These are phyloP conservation scores for Limonius californicus DNA, from an alignment of 1,140 invertebrate genomes.

Conservation along the genomic window DNA sequence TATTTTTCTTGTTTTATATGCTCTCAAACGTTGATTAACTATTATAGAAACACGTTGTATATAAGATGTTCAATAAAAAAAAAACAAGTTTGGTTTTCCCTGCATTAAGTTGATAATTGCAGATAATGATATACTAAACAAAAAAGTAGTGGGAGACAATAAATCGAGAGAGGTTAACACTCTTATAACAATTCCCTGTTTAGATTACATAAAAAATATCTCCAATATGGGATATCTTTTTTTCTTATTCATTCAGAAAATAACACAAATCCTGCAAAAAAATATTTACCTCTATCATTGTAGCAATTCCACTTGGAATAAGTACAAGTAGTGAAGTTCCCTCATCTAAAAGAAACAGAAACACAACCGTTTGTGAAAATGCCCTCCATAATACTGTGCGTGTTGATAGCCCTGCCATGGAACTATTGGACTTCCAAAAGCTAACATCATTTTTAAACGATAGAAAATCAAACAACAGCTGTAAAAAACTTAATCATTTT, in stretches of 20 bases:
- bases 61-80: too few relatives aligned
- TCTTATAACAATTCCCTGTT: too few relatives aligned
- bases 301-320: conserved; percentile 79
- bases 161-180: too few relatives aligned
- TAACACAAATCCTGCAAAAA: neutral
- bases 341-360: conserved; percentile 91
- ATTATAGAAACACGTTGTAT: too few relatives aligned
- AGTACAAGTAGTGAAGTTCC: conserved; percentile 88
- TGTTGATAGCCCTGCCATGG: conserved; percentile 84
- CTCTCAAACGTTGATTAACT: too few relatives aligned
- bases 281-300: conserved; percentile 74
- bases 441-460: conserved; percentile 97
- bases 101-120: too few relatives aligned
- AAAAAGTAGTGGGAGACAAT: too few relatives aligned
- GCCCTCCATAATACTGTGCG: conserved; percentile 89
- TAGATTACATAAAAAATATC: too few relatives aligned
- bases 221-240: neutral
- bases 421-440: conserved; percentile 85
- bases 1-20: too few relatives aligned
- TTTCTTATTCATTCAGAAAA: neutral
- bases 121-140: too few relatives aligned
- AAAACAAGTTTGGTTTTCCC: too few relatives aligned
- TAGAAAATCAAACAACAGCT: conserved; percentile 94
- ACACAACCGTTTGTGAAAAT: conserved; percentile 90
- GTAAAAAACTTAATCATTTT: conserved; percentile 44